Base-by-base conservation (phyloP, 92 coral and sea anemone genomes). In the Bergia puertoricense region DNA sequence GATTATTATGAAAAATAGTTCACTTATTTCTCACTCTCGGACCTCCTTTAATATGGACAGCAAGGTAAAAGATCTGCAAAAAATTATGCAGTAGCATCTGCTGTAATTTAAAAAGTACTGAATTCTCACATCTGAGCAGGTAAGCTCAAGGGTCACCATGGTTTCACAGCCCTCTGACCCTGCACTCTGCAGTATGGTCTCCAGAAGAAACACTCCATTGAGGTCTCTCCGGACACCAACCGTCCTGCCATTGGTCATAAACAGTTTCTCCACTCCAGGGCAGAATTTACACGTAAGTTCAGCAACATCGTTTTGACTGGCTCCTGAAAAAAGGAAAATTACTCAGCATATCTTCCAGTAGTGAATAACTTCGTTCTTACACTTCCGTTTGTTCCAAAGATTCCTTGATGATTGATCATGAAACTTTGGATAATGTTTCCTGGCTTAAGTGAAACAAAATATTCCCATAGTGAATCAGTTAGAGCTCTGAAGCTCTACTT, bases 151-250 rank as follows among this genome's bases (percentile, higher is more conserved):
- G 22, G 92, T 81, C 23, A 96, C 93, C 10, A 16, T 92, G 93
- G n/a, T 90, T 67, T 88, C 91, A 67, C 92, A 81, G 67, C 89
- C 91, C 4, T 89, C 96, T 75, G 90, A 85, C 15, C 92, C 89
- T 38, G 99, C 94, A 56, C 97, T 91, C 81, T 96, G 99, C 76
- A 96, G 76, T 48, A 94, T 94, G 85, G 95, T 95, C 86, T 96
- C 96, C 89, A 96, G 93, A 14, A 96, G 75, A 79, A 95, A 94
- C 38, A 96, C 93, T n/a, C 99, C 99, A 95, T 96, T 96, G 56
- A 96, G 91, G 86, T 96, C 99, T 88, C 93, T 94, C 79, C 99
- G 89, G n/a, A 95, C 79, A 20, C 99, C 99, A 81, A 96, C 94
- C 18, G 92, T 90, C 41, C 74, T 88, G 39, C 97, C 94, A 92